Evolutionary conservation across 2,888 invertebrate genomes (phyloP).

Genomic region (Polymixis flavicincta): DNA sequence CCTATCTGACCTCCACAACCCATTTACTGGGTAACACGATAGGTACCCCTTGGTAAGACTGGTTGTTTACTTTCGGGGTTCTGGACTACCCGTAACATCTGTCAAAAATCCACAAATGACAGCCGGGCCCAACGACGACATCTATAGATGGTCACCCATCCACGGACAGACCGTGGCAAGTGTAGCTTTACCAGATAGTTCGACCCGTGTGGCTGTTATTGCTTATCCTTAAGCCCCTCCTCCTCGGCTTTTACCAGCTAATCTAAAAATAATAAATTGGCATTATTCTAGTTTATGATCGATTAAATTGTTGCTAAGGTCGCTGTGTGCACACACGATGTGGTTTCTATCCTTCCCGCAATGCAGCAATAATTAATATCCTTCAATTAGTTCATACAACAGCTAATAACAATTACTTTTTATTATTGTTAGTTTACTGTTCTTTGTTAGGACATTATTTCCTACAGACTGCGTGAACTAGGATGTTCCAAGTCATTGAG

Average conservation of each 20-base stretch:
- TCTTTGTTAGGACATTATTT: conserved; percentile 37
- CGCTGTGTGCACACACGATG: conserved; percentile 4
- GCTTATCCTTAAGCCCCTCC: not conserved
- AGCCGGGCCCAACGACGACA: not conserved
- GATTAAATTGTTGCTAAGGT: not conserved
- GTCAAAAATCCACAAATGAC: too few species aligned
- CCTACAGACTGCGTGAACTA: conserved; percentile 26
- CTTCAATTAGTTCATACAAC: conserved; percentile 13
- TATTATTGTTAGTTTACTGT: conserved; percentile 15
- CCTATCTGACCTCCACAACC: too few species aligned
- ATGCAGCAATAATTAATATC: conserved; percentile 27
- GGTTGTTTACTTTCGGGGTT: too few species aligned
- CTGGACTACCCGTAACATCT: too few species aligned
- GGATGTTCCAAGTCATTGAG: not conserved
- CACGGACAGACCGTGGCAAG: not conserved
- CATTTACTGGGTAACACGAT: too few species aligned
- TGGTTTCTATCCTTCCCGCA: conserved; percentile 45
- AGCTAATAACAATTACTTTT: conserved; percentile 17
- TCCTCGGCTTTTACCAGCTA: too few species aligned
- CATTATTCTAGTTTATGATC: not conserved
- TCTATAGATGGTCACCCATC: too few species aligned
- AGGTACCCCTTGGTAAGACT: too few species aligned
- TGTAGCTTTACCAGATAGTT: not conserved
- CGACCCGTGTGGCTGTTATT: not conserved
- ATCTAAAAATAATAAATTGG: too few species aligned